A percentile compares a stretch with the other conserved stretches of the same genome.
These are phyloP conservation scores for Atrina japonica DNA, from an alignment of 2,888 invertebrate species.

Conservation along the genomic window DNA sequence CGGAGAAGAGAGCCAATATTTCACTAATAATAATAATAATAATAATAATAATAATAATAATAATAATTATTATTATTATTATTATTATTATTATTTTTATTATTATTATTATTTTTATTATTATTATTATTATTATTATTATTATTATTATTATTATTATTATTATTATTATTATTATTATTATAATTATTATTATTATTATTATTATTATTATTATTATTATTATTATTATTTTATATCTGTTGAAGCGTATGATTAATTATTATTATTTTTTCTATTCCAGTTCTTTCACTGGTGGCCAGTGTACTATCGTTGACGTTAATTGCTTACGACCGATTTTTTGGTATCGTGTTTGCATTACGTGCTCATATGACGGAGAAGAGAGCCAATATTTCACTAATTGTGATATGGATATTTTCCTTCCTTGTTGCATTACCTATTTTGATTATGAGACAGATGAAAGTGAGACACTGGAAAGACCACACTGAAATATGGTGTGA, in stretches of 20 bases:
- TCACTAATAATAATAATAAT: slow-evolving; percentile 85
- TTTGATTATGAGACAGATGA: slow-evolving; percentile 75
- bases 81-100: no score
- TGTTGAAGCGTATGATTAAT: no score
- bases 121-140: no score
- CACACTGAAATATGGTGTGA: slow-evolving; percentile 88
- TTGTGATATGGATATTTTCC: slow-evolving; percentile 86
- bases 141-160: no score
- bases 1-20: slow-evolving; percentile 84
- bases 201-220: no score
- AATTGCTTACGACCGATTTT: slow-evolving; percentile 90
- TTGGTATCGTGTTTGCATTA: slow-evolving; percentile 88
- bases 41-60: no score
- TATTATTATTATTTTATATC: no score
- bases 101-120: no score
- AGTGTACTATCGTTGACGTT: slow-evolving; percentile 89
- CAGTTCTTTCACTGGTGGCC: slow-evolving; percentile 86
- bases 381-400: slow-evolving; percentile 85
- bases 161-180: no score
- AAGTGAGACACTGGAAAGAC: slow-evolving; percentile 89
- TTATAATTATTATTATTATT: no score
- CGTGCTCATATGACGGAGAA: slow-evolving; percentile 86
- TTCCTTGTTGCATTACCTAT: slow-evolving; percentile 83
- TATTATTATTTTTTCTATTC: slow-evolving; percentile 47
- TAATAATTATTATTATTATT: no score